phyloP scores from a whole-genome alignment of 2,888 invertebrate species.

The Apotomis capreana region DNA sequence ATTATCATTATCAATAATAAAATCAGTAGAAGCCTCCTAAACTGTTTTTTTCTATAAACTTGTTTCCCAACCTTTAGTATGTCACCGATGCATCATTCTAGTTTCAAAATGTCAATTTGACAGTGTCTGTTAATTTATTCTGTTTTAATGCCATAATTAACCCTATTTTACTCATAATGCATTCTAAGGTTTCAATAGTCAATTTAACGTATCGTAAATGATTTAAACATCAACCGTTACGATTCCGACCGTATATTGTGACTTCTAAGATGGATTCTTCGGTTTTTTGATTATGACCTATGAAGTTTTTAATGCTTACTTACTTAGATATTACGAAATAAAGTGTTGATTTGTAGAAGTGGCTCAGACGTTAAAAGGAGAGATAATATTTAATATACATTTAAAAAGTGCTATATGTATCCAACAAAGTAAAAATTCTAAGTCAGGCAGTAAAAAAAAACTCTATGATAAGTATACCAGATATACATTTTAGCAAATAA shows the following conservation, averaged over 20 bases:
- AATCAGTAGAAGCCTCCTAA: constrained; percentile 1
- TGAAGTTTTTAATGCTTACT: neutral
- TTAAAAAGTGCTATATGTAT: no score
- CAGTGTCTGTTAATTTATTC: constrained; percentile 36
- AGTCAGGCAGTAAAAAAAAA: no score
- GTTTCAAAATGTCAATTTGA: constrained; percentile 31
- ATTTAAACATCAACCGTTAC: constrained; percentile 15
- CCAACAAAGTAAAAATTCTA: no score
- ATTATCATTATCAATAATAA: constrained; percentile 2
- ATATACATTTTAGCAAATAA: no score
- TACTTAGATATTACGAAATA: neutral
- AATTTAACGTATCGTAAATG: constrained; percentile 26
- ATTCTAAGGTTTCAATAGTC: constrained; percentile 21
- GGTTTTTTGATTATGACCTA: constrained; percentile 5
- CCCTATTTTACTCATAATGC: constrained; percentile 36
- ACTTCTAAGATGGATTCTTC: constrained; percentile 18
- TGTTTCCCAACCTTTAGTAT: constrained; percentile 28
- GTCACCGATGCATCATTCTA: constrained; percentile 41
- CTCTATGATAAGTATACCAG: no score
- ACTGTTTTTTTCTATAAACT: constrained; percentile 9
- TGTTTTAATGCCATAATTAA: constrained; percentile 36
- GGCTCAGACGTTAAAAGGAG: no score
- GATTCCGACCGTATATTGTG: constrained; percentile 14
- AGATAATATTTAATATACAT: no score
- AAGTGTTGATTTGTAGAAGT: neutral